Evolutionary conservation across 2,113 vertebrate species (phyloP), one percentile per base, ranked within the genome.

Genomic region (Spea bombifrons): DNA sequence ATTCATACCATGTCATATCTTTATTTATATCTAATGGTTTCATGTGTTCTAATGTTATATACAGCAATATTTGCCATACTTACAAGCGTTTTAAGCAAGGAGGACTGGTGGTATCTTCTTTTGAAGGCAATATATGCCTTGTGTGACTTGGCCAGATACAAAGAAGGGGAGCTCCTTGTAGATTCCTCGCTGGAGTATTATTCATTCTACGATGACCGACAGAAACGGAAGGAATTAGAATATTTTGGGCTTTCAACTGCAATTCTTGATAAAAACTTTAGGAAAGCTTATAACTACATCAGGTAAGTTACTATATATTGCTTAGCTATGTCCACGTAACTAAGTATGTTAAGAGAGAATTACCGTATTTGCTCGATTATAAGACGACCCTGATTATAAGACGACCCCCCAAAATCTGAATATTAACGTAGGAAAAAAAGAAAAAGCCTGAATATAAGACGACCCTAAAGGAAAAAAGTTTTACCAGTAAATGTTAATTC

Each of bases 21-120:
- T 30, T 30, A 30, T 30, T 30, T 30, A 30, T 30, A 30, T 30
- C 30, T 30, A 30, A 53, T 12, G 10, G 50, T 53, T 53, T 53
- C 30, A 47, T 68, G 8, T 68, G 12, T 68, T 8, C 46, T 8
- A 75, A 83, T 86, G 53, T 59, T 59, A 9, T 12, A 5, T 59
- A 13, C 78, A 92, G 91, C 92, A 4, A 92, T 93, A 84, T 93
- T 93, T 86, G 89, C 91, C 71, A 90, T 92, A 48, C 92, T 93
- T 49, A 97, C 95, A 0, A 98, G 94, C 0, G 95, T 99, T 10
- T 85, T 99, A 84, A 94, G 94, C 4, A 95, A 91, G 82, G 97
- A 99, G 13, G 97, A 98, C 88, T 99, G 97, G 97, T 99, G 97
- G 97, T 94, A 92, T 86, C 92, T 99, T 76, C 88, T 99, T 30